These are phyloP conservation scores for Pristis pectinata DNA, from an alignment of 2,797 vertebrate species.

Conservation along the genomic window DNA sequence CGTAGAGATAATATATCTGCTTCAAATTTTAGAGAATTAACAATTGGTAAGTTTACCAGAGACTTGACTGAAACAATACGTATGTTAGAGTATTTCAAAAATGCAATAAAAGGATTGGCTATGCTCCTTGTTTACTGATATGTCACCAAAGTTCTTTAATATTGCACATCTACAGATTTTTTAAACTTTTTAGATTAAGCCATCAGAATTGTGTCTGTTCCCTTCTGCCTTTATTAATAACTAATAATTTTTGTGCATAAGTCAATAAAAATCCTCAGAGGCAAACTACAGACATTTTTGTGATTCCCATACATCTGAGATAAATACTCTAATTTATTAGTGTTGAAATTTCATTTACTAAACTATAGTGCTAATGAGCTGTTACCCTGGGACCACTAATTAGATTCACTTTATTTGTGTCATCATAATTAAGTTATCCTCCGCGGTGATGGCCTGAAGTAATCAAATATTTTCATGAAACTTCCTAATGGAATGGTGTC, in stretches of 20 bases:
- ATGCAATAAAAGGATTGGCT: conserved; percentile 7
- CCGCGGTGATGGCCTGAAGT: conserved; percentile 63
- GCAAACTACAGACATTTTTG: conserved; percentile 44
- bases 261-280: conserved; percentile 36
- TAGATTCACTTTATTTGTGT: conserved; percentile 87
- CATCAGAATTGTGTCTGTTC: background rate
- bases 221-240: conserved; percentile 33
- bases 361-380: conserved; percentile 71
- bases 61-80: conserved; percentile 19
- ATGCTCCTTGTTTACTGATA: background rate
- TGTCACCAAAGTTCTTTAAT: background rate
- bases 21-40: conserved; percentile 21
- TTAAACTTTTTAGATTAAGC: background rate
- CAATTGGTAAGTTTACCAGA: conserved; percentile 19
- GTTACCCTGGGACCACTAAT: conserved; percentile 75
- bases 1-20: conserved; percentile 23
- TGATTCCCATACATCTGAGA: conserved; percentile 67
- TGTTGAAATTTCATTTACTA: conserved; percentile 79
- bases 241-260: conserved; percentile 24
- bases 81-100: conserved; percentile 2
- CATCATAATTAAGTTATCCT: conserved; percentile 80
- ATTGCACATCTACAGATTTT: background rate
- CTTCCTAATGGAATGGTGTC: conserved; percentile 50
- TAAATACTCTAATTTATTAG: conserved; percentile 75
- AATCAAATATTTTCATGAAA: conserved; percentile 59